These are phyloP conservation scores for Eolophus roseicapilla DNA, from an alignment of 2,113 vertebrate genomes.

Conservation along the genomic window DNA sequence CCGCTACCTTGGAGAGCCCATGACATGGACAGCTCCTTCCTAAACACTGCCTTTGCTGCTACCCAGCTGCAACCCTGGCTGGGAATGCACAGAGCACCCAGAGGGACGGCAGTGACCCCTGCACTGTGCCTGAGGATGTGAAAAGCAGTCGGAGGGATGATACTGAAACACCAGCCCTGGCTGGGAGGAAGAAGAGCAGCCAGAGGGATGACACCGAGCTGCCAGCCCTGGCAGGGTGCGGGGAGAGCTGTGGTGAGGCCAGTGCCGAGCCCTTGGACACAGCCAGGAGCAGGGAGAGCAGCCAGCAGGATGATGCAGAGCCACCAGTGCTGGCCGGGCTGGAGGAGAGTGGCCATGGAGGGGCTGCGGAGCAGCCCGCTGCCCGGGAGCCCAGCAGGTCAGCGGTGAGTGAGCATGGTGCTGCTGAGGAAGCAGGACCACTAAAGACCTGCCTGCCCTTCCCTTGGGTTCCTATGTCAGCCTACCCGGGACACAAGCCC, in stretches of 20 bases:
- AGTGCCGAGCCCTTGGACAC: not conserved
- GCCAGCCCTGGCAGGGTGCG: conserved; percentile 6
- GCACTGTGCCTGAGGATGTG: accelerated
- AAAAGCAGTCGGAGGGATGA: not conserved
- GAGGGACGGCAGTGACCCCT: not conserved
- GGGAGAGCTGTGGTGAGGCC: not conserved
- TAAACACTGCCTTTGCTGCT: not conserved
- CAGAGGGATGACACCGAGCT: not conserved
- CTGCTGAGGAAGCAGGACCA: not conserved
- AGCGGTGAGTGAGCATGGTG: conserved; percentile 51
- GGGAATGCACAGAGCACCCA: conserved; percentile 34
- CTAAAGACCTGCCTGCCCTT: not conserved
- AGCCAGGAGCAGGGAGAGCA: not conserved
- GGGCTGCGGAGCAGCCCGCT: not conserved
- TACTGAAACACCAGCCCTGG: not conserved
- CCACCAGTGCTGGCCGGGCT: not conserved
- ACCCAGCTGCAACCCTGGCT: conserved; percentile 68
- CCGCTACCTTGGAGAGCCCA: not conserved
- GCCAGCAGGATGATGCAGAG: not conserved
- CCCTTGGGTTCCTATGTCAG: not conserved
- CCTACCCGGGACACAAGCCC: not conserved
- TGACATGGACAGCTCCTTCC: not conserved
- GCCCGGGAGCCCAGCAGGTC: not conserved
- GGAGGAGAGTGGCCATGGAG: accelerated
- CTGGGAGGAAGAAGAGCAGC: not conserved